Percentiles rank a stretch among this genome's conserved stretches.
Conservation (phyloP, 2,888 invertebrate genomes). For the Acanthopleura granulata region DNA sequence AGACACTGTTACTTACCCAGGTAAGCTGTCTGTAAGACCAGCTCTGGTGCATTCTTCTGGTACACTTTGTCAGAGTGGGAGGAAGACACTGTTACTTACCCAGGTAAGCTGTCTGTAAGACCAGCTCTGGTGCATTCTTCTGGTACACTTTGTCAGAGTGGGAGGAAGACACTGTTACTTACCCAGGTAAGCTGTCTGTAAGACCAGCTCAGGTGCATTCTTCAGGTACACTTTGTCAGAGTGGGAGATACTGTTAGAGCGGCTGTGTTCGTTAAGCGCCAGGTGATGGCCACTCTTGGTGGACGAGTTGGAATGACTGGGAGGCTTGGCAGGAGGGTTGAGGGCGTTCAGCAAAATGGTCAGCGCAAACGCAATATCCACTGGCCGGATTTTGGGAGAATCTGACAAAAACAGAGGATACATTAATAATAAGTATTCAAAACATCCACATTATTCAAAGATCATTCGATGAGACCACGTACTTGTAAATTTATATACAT, state of each 20-base stretch:
- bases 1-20: conserved; percentile 69
- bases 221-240: conserved; percentile 39
- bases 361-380: conserved; percentile 91
- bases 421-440: background rate
- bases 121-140: too few relatives aligned
- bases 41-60: conserved; percentile 33
- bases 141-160: too few relatives aligned
- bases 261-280: conserved; percentile 56
- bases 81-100: too few relatives aligned
- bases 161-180: conserved; percentile 23
- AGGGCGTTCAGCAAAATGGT: conserved; percentile 91
- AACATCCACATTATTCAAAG: too few relatives aligned
- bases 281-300: conserved; percentile 55
- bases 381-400: conserved; percentile 87
- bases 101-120: too few relatives aligned
- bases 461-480: too few relatives aligned
- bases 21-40: conserved; percentile 72
- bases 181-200: conserved; percentile 74
- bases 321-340: conserved; percentile 70
- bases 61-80: conserved; percentile 46
- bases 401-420: conserved; percentile 80
- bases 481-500: too few relatives aligned
- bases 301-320: conserved; percentile 54
- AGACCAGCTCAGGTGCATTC: conserved; percentile 53
- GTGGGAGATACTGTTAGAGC: conserved; percentile 53